These are phyloP conservation scores for Maconellicoccus hirsutus DNA, from an alignment of 1,140 invertebrate species.

Conservation along the genomic window DNA sequence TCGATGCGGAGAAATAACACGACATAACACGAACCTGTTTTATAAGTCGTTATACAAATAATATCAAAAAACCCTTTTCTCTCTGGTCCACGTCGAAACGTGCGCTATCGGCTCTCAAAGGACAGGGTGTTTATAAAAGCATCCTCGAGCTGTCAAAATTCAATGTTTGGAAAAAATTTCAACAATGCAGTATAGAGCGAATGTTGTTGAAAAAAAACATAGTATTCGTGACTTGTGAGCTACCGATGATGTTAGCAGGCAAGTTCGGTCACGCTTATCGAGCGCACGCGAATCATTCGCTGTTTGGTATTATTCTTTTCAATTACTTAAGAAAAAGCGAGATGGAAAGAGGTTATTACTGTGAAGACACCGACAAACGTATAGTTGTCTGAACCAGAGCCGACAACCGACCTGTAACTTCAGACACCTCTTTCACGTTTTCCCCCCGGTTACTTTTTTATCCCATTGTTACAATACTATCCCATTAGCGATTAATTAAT, in stretches of 20 bases:
- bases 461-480: background rate
- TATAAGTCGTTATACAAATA: background rate
- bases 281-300: background rate
- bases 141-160: no score
- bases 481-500: constrained; percentile 20
- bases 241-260: background rate
- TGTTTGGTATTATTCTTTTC: background rate
- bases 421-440: constrained; percentile 3
- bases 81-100: background rate
- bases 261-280: background rate
- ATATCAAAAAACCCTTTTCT: background rate
- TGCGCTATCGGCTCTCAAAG: background rate
- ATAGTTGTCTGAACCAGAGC: background rate
- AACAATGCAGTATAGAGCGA: background rate
- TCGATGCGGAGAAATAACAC: background rate
- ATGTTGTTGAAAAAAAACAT: background rate
- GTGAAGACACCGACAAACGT: constrained; percentile 2
- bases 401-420: constrained; percentile 7
- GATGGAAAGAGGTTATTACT: background rate
- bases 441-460: background rate
- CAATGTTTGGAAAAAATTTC: background rate
- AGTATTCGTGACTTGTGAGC: constrained; percentile 7
- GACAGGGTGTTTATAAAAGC: background rate
- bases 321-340: background rate
- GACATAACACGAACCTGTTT: background rate